These are phyloP conservation scores for Cossypha caffra DNA, from an alignment of 2,797 vertebrate species.

Conservation along the genomic window DNA sequence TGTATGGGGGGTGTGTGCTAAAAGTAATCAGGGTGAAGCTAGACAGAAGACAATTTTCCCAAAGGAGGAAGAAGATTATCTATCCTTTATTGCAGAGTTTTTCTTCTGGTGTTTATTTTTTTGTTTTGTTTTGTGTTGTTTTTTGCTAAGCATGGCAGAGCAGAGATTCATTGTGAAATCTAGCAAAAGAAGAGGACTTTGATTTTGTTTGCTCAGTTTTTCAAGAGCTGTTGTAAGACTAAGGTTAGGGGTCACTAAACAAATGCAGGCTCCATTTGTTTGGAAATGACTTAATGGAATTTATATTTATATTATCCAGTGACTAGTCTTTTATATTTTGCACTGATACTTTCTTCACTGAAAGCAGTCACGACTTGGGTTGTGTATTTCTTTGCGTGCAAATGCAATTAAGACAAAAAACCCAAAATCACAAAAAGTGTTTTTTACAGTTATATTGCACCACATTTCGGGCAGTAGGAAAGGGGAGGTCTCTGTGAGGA, in stretches of 20 bases:
- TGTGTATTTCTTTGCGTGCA: not conserved
- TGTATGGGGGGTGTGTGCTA: not conserved
- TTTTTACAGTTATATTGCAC: not conserved
- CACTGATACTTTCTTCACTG: not conserved
- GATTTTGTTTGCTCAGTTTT: not conserved
- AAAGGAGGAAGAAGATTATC: not conserved
- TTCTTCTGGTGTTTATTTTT: not conserved
- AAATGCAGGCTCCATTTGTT: not conserved
- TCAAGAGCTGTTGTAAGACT: not conserved
- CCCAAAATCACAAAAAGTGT: rapidly evolving
- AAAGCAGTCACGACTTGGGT: not conserved
- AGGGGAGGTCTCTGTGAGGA: not conserved
- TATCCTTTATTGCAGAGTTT: not conserved
- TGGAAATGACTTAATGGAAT: not conserved
- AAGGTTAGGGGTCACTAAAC: not conserved
- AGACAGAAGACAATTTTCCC: not conserved
- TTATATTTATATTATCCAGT: not conserved
- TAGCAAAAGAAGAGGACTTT: not conserved
- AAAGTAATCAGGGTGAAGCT: not conserved
- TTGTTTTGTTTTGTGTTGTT: too few species aligned
- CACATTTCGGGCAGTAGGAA: not conserved
- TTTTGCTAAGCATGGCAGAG: not conserved
- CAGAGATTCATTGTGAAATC: not conserved
- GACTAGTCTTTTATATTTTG: not conserved
- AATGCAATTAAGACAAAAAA: not conserved